phyloP scores from a whole-genome alignment of 2,797 vertebrate species.

The Phyllotis vaccarum region DNA sequence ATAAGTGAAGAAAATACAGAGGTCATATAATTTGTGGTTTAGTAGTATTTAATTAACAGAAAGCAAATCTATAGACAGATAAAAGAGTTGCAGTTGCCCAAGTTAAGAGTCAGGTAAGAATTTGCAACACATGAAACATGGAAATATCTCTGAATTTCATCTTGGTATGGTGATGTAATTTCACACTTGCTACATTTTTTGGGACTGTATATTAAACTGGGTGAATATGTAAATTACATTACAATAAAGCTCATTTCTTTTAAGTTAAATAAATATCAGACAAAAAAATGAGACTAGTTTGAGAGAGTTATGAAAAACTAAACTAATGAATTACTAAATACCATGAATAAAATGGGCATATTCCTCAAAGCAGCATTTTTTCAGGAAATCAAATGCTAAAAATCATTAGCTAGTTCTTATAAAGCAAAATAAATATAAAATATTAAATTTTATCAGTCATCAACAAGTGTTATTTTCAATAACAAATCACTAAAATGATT shows the following conservation, averaged over 20 bases:
- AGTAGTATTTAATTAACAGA: neutral
- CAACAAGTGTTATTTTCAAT: conserved; percentile 5
- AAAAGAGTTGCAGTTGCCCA: neutral
- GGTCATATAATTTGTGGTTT: neutral
- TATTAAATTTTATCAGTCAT: conserved; percentile 3
- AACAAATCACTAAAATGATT: neutral
- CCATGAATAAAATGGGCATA: neutral
- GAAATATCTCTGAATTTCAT: no score
- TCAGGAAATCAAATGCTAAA: neutral
- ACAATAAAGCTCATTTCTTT: neutral
- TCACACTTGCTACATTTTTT: neutral
- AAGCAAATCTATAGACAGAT: neutral
- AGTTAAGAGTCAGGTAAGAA: neutral
- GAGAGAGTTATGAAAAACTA: neutral
- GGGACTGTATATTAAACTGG: neutral
- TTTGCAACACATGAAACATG: neutral
- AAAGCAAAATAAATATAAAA: conserved; percentile 2
- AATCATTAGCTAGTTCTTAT: neutral
- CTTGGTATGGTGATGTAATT: neutral
- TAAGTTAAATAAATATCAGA: neutral
- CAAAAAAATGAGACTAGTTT: neutral
- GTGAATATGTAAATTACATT: neutral
- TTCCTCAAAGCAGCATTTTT: neutral
- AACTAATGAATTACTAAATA: neutral
- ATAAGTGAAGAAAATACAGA: neutral